Evolutionary conservation across 1,140 invertebrate species (phyloP).

Genomic region (Hycleus phaleratus): DNA sequence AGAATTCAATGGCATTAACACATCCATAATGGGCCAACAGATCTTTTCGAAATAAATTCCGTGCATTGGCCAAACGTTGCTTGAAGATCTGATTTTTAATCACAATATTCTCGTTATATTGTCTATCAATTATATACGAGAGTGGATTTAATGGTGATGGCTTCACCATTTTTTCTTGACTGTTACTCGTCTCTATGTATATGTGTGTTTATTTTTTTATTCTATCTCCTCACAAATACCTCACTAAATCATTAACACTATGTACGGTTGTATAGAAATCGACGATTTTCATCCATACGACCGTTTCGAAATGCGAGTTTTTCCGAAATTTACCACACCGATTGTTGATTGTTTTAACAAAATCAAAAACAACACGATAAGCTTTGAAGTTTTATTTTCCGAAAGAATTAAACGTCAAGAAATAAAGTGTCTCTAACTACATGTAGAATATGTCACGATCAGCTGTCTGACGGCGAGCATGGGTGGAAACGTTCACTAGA

Average conservation of each 20-base stretch:
- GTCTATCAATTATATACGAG: slow-evolving; percentile 44
- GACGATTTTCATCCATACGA: too few relatives aligned
- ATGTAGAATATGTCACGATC: slow-evolving; percentile 16
- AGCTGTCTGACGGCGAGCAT: slow-evolving; percentile 14
- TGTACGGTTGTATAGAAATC: too few relatives aligned
- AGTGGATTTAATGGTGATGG: slow-evolving; percentile 44
- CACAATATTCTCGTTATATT: slow-evolving; percentile 43
- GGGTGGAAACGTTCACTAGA: slow-evolving; percentile 11
- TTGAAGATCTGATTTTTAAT: slow-evolving; percentile 52
- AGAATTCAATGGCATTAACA: slow-evolving; percentile 95
- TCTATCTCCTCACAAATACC: too few relatives aligned
- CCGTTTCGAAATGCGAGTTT: too few relatives aligned
- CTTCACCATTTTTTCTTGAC: slow-evolving; percentile 38
- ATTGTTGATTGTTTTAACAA: background rate
- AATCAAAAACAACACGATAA: background rate
- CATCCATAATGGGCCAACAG: slow-evolving; percentile 87
- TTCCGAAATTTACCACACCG: too few relatives aligned
- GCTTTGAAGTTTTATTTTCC: background rate
- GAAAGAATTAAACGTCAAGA: background rate
- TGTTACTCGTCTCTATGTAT: background rate
- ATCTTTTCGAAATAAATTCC: slow-evolving; percentile 76
- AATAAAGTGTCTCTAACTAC: background rate
- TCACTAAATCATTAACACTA: too few relatives aligned
- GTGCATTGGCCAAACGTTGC: slow-evolving; percentile 54
- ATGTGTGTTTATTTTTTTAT: too few relatives aligned